phyloP scores from a whole-genome alignment of 2,888 invertebrate genomes.

The Eurytoma californica region DNA sequence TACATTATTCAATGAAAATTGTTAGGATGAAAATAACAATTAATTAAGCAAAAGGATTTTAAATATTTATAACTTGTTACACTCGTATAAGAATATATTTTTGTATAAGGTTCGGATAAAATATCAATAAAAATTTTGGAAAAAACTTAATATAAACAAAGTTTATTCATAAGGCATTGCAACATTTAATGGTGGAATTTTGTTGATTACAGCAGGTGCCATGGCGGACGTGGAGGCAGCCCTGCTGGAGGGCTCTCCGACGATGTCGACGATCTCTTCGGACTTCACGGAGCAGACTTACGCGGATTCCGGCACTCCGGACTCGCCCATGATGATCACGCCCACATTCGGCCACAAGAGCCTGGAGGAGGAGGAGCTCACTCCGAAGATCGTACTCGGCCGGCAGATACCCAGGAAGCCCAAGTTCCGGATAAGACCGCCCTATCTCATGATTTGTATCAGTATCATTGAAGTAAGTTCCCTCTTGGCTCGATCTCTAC shows the following conservation, averaged over 20 bases:
- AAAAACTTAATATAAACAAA: no score
- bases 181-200: not conserved
- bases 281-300: conserved; percentile 67
- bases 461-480: conserved; percentile 70
- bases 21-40: no score
- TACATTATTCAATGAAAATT: no score
- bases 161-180: no score
- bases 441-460: conserved; percentile 73
- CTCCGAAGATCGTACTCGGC: conserved; percentile 66
- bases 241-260: conserved; percentile 71
- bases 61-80: no score
- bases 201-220: conserved; percentile 58
- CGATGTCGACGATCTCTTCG: conserved; percentile 69
- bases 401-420: conserved; percentile 66
- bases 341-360: conserved; percentile 23
- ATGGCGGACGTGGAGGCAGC: conserved; percentile 72
- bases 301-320: conserved; percentile 64
- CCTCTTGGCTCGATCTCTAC: no score
- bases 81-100: no score
- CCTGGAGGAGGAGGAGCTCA: conserved; percentile 64
- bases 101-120: no score
- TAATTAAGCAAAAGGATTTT: no score
- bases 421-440: conserved; percentile 72
- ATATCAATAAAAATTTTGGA: no score
- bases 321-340: conserved; percentile 59